Evolutionary conservation across 2,113 vertebrate genomes (phyloP).

Genomic region (Xiphorhynchus elegans): DNA sequence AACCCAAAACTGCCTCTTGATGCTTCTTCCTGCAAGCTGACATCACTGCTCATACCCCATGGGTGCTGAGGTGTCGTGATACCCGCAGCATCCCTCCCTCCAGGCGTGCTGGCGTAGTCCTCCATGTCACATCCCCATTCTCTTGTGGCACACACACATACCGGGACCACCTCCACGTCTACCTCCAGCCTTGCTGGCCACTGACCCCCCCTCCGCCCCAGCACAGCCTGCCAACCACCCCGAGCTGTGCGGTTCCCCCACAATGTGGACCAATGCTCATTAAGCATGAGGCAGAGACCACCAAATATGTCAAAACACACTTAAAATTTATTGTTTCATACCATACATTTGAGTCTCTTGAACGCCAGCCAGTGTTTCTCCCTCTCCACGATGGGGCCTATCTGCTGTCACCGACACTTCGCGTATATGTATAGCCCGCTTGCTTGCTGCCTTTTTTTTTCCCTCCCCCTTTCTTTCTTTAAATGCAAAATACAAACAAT

Average conservation of each 20-base stretch:
- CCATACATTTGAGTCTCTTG: slow-evolving; percentile 59
- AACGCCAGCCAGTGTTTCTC: slow-evolving; percentile 41
- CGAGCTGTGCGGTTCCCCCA: slow-evolving; percentile 19
- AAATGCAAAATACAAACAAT: slow-evolving; percentile 65
- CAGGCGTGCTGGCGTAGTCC: fast-evolving
- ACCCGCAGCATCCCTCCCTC: neutral
- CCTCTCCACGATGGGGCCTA: slow-evolving; percentile 17
- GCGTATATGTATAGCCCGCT: neutral
- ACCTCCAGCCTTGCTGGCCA: slow-evolving; percentile 10
- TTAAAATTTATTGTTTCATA: slow-evolving; percentile 61
- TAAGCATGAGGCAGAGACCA: slow-evolving; percentile 61
- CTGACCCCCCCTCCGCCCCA: neutral
- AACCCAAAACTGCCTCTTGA: neutral
- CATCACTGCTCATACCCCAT: fast-evolving
- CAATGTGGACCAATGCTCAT: slow-evolving; percentile 54
- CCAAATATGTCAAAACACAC: slow-evolving; percentile 70
- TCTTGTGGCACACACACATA: neutral
- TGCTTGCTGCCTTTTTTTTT: neutral
- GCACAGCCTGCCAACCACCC: slow-evolving; percentile 14
- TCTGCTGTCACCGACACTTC: slow-evolving; percentile 10
- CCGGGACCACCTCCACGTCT: neutral
- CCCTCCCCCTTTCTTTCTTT: slow-evolving; percentile 27
- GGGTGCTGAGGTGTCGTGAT: fast-evolving
- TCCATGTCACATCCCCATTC: fast-evolving
- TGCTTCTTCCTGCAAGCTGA: neutral